Percentiles rank a stretch among this genome's conserved stretches.
These are phyloP conservation scores for Nymphalis io DNA, from an alignment of 1,140 invertebrate species.

Conservation along the genomic window DNA sequence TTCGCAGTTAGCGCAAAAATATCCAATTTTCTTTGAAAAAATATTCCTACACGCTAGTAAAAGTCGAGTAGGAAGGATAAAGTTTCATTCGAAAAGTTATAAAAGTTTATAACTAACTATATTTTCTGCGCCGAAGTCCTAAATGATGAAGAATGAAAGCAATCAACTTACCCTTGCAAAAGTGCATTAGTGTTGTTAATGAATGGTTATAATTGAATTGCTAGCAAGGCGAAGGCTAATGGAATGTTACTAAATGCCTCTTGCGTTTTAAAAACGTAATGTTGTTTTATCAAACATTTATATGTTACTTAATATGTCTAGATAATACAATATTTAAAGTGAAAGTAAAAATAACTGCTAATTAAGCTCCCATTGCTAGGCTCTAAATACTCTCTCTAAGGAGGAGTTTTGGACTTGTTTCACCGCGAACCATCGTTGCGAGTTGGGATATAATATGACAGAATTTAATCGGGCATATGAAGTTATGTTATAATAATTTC, in stretches of 20 bases:
- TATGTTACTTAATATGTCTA: no score
- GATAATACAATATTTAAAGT: no score
- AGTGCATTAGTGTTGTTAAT: slow-evolving; percentile 12
- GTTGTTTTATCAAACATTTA: neutral
- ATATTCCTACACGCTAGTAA: neutral
- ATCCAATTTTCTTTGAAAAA: neutral
- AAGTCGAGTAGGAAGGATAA: neutral
- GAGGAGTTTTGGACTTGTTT: no score
- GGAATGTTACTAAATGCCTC: neutral
- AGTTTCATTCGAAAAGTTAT: slow-evolving; percentile 1
- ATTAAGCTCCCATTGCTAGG: no score
- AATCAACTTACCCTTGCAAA: slow-evolving; percentile 13
- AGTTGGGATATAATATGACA: no score
- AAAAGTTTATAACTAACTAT: neutral
- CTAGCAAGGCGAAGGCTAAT: neutral
- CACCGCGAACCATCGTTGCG: no score
- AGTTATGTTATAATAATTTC: no score
- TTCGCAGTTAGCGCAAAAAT: neutral
- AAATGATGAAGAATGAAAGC: slow-evolving; percentile 6
- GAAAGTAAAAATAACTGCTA: no score
- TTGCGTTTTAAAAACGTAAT: neutral
- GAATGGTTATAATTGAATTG: slow-evolving; percentile 15
- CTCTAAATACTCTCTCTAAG: no score
- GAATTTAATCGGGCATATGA: no score
- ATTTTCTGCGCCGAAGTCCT: neutral